Conservation (phyloP, 2,888 invertebrate species). For the Lithophane semibrunnea region DNA sequence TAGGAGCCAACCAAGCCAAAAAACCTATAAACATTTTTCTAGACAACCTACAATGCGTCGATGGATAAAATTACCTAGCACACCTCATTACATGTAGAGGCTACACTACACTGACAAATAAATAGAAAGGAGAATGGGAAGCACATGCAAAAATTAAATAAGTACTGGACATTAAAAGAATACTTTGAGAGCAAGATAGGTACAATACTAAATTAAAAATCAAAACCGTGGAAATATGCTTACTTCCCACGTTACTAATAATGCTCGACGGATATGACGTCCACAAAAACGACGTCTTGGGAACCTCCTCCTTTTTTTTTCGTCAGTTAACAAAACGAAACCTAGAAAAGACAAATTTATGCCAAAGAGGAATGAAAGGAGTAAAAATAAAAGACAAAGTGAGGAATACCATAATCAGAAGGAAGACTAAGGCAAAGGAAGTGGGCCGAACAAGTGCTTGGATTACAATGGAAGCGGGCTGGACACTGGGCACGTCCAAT, state of each 20-base stretch:
- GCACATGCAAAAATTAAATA: not conserved
- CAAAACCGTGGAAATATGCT: not conserved
- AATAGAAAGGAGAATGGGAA: not conserved
- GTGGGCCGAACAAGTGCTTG: not conserved
- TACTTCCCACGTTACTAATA: not conserved
- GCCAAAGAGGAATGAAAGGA: not conserved
- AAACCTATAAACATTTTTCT: not conserved
- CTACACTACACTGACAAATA: not conserved
- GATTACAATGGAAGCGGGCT: not conserved
- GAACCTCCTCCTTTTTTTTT: no score
- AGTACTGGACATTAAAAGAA: not conserved
- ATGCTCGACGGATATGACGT: not conserved
- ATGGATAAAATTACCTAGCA: not conserved
- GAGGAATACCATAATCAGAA: not conserved
- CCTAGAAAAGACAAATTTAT: not conserved
- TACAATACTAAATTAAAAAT: not conserved
- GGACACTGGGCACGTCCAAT: not conserved
- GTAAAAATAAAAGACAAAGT: not conserved
- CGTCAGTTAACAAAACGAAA: not conserved
- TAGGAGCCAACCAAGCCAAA: not conserved
- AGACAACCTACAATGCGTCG: not conserved
- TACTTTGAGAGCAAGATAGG: not conserved
- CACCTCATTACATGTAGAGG: not conserved
- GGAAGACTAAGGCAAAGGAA: not conserved
- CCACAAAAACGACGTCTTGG: not conserved